Evolutionary conservation across 2,888 invertebrate species (phyloP), one percentile per base, ranked within the genome.

Genomic region (Caenorhabditis parvicauda): DNA sequence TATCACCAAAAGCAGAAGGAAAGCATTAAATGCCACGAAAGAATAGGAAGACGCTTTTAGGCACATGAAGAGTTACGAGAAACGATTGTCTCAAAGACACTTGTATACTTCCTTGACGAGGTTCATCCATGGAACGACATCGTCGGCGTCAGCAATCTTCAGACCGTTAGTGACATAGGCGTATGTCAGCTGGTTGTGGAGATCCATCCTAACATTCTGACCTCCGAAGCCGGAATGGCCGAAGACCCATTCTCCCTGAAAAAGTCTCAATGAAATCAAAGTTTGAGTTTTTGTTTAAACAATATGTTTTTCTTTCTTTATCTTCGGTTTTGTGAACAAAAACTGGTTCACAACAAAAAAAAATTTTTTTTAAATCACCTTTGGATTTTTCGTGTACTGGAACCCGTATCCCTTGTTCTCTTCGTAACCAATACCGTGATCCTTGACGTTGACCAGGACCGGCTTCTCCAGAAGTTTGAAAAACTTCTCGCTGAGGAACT

Each of bases 161-260:
- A 74, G 56, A 28, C 67, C 74, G 37, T 74, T 74, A 6, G 69
- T 59, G 9, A 74, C 61, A 38, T 71, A 74, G 6, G 70, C 74
- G 44, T 64, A 60, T 14, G 72, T 55, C 6, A 74, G 57, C 22
- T 49, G 47, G 47, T 72, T 66, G 24, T 54, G 46, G 4, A 66
- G 54, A 45, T 74, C 72, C 6, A 74, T 55, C 42, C 70, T 51
- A 17, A 72, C 72, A 45, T 74, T 74, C 43, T 74, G 74, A 3
- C 74, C 74, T 1, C 74, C 74, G 39, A 64, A 68, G 14, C 74
- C 74, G 6, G 70, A 72, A 42, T 74, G 72, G 3, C 74, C 74
- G 46, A 72, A 74, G 19, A 70, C 54, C 72, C 74, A 74, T 54
- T 70, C 50, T 41, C 64, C 69, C 72, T 72, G 52, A n/a, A 66